Percentiles rank a stretch among this genome's conserved stretches.
Evolutionary conservation across 1,140 invertebrate genomes (phyloP).

Genomic region (Drosophila pallidifrons): DNA sequence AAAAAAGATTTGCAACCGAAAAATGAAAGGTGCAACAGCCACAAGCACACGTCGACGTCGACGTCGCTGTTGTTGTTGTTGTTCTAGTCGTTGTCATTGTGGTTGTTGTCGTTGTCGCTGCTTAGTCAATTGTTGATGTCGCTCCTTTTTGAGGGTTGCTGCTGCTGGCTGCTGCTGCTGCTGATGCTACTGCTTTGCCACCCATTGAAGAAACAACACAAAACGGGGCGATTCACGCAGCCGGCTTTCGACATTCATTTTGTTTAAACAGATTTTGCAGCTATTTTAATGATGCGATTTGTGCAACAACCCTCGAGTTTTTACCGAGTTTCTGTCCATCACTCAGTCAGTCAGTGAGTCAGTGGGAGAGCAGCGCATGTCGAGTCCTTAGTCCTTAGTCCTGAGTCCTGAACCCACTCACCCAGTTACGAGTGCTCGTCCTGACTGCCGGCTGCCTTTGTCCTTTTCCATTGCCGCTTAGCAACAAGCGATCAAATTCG

Average conservation of each 20-base stretch:
- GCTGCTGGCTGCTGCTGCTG: background rate
- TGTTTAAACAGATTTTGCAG: slow-evolving; percentile 69
- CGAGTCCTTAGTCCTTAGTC: background rate
- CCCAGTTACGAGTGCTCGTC: slow-evolving; percentile 70
- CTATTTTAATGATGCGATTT: slow-evolving; percentile 77
- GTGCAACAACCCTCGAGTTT: slow-evolving; percentile 63
- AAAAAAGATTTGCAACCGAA: slow-evolving; percentile 71
- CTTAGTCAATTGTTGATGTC: slow-evolving; percentile 9
- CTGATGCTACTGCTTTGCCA: slow-evolving; percentile 45
- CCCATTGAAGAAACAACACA: slow-evolving; percentile 41
- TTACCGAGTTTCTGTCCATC: slow-evolving; percentile 15
- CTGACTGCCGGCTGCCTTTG: slow-evolving; percentile 23
- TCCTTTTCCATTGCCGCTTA: slow-evolving; percentile 56
- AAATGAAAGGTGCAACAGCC: slow-evolving; percentile 60
- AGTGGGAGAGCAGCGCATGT: slow-evolving; percentile 62
- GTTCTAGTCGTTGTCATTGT: slow-evolving; percentile 2
- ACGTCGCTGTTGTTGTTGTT: background rate
- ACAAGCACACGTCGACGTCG: slow-evolving; percentile 34
- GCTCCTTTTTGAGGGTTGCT: slow-evolving; percentile 23
- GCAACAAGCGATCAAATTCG: slow-evolving; percentile 77
- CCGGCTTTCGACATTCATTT: slow-evolving; percentile 52
- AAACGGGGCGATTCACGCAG: slow-evolving; percentile 35
- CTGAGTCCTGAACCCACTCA: slow-evolving; percentile 62
- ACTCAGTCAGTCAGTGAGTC: slow-evolving; percentile 65
- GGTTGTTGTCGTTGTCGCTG: background rate